phyloP scores from a whole-genome alignment of 2,797 vertebrate genomes.

The Botia kubotai region DNA sequence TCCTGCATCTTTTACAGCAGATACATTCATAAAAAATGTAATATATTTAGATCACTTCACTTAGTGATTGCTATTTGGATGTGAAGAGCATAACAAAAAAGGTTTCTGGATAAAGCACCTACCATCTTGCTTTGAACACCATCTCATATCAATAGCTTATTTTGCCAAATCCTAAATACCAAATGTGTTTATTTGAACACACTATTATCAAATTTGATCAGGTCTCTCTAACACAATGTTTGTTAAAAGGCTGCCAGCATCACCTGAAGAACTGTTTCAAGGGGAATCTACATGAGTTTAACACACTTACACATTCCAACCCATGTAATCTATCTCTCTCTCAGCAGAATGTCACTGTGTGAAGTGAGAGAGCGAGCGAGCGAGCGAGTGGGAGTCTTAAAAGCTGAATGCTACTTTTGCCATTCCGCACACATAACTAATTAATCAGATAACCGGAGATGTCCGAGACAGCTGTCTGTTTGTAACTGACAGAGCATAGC shows the following conservation, averaged over 20 bases:
- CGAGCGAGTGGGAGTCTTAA: slow-evolving; percentile 25
- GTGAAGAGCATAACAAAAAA: no score
- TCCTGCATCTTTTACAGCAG: no score
- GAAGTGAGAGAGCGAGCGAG: not conserved
- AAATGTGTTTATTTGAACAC: no score
- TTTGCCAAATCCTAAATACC: no score
- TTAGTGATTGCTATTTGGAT: no score
- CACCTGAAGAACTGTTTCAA: slow-evolving; percentile 18
- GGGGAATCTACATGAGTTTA: slow-evolving; percentile 53
- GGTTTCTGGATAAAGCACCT: no score
- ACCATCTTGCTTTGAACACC: no score
- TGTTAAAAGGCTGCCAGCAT: not conserved
- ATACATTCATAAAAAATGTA: no score
- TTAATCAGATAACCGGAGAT: slow-evolving; percentile 63
- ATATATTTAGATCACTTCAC: no score
- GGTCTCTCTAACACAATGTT: not conserved
- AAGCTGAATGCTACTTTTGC: slow-evolving; percentile 53
- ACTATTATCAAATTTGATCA: not conserved
- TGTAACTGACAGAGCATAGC: slow-evolving; percentile 56
- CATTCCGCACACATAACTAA: slow-evolving; percentile 44
- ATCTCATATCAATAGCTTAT: no score
- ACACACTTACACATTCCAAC: slow-evolving; percentile 64
- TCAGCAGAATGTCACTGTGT: slow-evolving; percentile 56
- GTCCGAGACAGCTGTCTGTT: slow-evolving; percentile 55
- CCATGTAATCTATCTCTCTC: slow-evolving; percentile 65